Evolutionary conservation across 2,113 vertebrate species (phyloP).

Genomic region (Thamnaconus septentrionalis): DNA sequence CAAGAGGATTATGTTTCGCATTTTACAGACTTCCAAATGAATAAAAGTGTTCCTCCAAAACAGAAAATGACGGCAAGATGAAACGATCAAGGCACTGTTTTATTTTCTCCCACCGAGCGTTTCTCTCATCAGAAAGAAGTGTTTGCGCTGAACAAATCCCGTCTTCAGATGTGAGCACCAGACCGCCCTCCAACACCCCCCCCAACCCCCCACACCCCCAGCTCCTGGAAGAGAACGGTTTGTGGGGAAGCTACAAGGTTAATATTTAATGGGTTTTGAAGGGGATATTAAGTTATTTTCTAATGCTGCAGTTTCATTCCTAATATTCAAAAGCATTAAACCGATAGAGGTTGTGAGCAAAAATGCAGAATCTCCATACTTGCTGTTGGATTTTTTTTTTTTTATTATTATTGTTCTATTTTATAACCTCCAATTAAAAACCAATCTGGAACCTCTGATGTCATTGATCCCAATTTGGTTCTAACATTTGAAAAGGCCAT

Average conservation of each 20-base stretch:
- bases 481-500: conserved; percentile 36
- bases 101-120: too few relatives aligned
- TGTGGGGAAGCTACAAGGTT: conserved; percentile 23
- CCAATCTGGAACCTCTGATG: conserved; percentile 2
- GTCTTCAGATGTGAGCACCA: conserved; percentile 4
- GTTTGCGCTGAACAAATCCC: conserved; percentile 2
- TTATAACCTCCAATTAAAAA: conserved; percentile 4
- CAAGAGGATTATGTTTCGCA: conserved; percentile 1
- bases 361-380: neutral
- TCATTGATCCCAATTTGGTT: conserved; percentile 41
- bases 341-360: neutral
- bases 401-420: neutral
- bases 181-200: neutral
- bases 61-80: neutral
- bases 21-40: conserved; percentile 10
- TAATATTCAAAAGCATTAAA: conserved; percentile 13
- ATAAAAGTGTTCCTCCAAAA: conserved; percentile 27
- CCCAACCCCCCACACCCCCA: neutral
- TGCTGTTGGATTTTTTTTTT: neutral
- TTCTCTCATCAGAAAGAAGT: neutral
- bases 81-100: neutral
- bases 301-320: conserved; percentile 24
- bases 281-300: conserved; percentile 29
- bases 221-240: conserved; percentile 15
- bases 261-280: conserved; percentile 54